These are phyloP conservation scores for Drosophila navojoa DNA, from an alignment of 1,140 invertebrate species.

Conservation along the genomic window DNA sequence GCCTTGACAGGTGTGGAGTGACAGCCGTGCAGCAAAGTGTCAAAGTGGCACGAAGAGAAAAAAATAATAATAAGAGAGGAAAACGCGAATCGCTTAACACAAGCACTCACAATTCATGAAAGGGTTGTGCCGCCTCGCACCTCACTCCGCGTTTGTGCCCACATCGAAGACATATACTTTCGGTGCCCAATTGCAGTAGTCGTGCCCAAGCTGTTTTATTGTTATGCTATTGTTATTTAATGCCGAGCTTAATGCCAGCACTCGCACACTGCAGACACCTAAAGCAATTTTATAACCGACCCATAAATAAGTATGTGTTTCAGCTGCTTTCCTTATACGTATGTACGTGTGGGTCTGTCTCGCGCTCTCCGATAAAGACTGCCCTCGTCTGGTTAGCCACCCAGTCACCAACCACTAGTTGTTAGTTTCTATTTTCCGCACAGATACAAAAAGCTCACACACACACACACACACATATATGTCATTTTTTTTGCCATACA, in stretches of 20 bases:
- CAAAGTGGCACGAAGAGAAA: slow-evolving; percentile 48
- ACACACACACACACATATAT: slow-evolving; percentile 6
- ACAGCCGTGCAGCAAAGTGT: slow-evolving; percentile 52
- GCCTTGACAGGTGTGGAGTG: slow-evolving; percentile 50
- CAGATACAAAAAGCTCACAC: slow-evolving; percentile 20
- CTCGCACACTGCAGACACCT: slow-evolving; percentile 55
- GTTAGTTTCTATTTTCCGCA: slow-evolving; percentile 27
- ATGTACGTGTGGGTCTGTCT: slow-evolving; percentile 47
- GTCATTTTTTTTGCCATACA: slow-evolving; percentile 33
- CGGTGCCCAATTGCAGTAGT: slow-evolving; percentile 2
- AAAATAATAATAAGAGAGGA: slow-evolving; percentile 22
- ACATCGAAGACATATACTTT: not conserved
- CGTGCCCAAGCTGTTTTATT: slow-evolving; percentile 61
- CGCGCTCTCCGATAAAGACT: slow-evolving; percentile 46
- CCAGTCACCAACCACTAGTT: slow-evolving; percentile 27
- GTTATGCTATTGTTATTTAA: slow-evolving; percentile 79
- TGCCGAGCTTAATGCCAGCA: slow-evolving; percentile 75
- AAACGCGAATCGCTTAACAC: slow-evolving; percentile 27
- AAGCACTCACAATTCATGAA: slow-evolving; percentile 41
- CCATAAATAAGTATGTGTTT: slow-evolving; percentile 64
- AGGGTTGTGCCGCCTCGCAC: slow-evolving; percentile 46
- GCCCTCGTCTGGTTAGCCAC: slow-evolving; percentile 30
- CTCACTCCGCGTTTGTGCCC: slow-evolving; percentile 1
- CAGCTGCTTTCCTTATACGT: slow-evolving; percentile 68
- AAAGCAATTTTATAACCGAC: slow-evolving; percentile 75